Evolutionary conservation across 1,140 invertebrate species (phyloP).

Genomic region (Drosophila santomea): DNA sequence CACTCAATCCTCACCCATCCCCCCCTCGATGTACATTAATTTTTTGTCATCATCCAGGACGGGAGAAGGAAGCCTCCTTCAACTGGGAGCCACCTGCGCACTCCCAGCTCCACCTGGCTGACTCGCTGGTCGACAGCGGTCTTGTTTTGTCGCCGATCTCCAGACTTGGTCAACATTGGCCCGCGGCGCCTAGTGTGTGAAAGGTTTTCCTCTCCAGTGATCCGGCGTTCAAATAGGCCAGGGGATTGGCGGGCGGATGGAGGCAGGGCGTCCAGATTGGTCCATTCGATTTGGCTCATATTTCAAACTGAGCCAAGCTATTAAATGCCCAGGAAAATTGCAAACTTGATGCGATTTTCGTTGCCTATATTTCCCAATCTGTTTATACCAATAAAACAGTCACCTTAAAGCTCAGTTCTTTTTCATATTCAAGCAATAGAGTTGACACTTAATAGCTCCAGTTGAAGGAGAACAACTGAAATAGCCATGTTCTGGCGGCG

Average conservation of each 20-base stretch:
- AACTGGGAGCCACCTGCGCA: slow-evolving; percentile 52
- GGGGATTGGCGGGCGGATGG: neutral
- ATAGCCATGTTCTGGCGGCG: neutral
- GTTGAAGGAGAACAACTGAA: neutral
- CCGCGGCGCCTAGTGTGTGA: slow-evolving; percentile 40
- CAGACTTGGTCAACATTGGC: slow-evolving; percentile 27
- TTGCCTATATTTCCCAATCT: no score
- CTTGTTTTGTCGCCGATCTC: slow-evolving; percentile 30
- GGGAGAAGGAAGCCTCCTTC: slow-evolving; percentile 23
- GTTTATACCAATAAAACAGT: no score
- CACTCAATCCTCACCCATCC: neutral
- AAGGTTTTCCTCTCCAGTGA: slow-evolving; percentile 39
- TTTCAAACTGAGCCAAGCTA: slow-evolving; percentile 32
- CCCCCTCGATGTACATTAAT: slow-evolving; percentile 51
- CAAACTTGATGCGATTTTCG: neutral
- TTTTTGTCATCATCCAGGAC: slow-evolving; percentile 57
- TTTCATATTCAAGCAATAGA: neutral
- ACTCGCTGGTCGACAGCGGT: neutral
- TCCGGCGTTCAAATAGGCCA: slow-evolving; percentile 5
- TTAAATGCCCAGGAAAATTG: slow-evolving; percentile 25
- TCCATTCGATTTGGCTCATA: slow-evolving; percentile 49
- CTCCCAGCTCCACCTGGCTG: slow-evolving; percentile 24
- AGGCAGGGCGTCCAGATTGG: neutral
- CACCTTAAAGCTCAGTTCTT: neutral
- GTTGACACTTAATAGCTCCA: neutral